Conservation (phyloP, 2,888 invertebrate species). For the Epinotia demarniana region DNA sequence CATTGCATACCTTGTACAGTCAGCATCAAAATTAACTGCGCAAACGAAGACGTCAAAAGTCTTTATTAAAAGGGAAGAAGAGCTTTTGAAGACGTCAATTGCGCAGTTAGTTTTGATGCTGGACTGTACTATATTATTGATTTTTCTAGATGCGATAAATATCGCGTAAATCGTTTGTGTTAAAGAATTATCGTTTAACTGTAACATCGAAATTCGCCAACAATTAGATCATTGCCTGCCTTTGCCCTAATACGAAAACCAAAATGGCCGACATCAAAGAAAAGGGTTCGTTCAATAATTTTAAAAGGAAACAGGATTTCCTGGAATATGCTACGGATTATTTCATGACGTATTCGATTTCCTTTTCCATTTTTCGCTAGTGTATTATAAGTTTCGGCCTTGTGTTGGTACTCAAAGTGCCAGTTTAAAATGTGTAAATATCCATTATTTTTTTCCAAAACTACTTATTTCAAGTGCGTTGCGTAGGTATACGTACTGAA, state of each 20-base stretch:
- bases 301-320: slow-evolving; percentile 5
- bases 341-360: slow-evolving; percentile 2
- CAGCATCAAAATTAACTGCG: too few relatives aligned
- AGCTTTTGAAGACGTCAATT: too few relatives aligned
- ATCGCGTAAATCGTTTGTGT: background rate
- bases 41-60: too few relatives aligned
- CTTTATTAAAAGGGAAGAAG: too few relatives aligned
- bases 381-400: slow-evolving; percentile 1
- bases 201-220: background rate
- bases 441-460: too few relatives aligned
- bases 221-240: slow-evolving; percentile 11
- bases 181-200: background rate
- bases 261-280: slow-evolving; percentile 19
- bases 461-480: too few relatives aligned
- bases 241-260: background rate
- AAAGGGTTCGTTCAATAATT: slow-evolving; percentile 10
- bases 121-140: too few relatives aligned
- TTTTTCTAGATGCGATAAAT: too few relatives aligned
- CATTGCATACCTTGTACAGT: too few relatives aligned
- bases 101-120: too few relatives aligned
- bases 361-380: slow-evolving; percentile 6
- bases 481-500: too few relatives aligned
- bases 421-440: too few relatives aligned
- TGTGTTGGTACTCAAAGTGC: background rate
- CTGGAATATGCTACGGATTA: background rate